Conservation (phyloP, 2,888 invertebrate species). For the Periphyllus acericola region DNA sequence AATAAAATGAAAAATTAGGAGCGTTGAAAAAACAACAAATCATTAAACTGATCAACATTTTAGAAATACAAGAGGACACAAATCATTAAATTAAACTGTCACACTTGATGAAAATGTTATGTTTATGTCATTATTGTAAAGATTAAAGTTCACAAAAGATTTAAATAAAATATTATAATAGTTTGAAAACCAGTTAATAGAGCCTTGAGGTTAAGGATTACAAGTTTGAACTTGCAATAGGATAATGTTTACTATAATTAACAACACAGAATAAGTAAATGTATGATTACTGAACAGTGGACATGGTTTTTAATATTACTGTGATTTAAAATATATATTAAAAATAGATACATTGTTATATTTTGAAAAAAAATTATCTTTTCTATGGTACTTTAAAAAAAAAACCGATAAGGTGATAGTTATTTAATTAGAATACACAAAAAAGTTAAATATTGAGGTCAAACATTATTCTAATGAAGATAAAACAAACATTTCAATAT, state of each 20-base stretch:
- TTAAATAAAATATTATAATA: background rate
- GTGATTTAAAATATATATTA: too few species aligned
- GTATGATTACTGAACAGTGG: background rate
- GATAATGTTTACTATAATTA: background rate
- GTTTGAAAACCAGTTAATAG: background rate
- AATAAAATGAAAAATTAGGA: background rate
- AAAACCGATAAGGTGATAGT: too few species aligned
- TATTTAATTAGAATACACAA: too few species aligned
- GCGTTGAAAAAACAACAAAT: background rate
- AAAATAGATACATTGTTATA: too few species aligned
- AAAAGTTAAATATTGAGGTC: background rate
- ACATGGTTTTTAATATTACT: too few species aligned
- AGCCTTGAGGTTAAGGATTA: background rate
- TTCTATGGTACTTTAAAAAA: too few species aligned
- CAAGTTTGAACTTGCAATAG: background rate
- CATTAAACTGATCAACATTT: background rate
- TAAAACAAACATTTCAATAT: background rate
- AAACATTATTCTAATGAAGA: background rate
- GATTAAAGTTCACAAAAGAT: conserved; percentile 7
- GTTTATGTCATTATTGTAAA: too few species aligned
- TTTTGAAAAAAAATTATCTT: too few species aligned
- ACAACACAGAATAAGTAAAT: background rate
- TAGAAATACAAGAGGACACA: background rate
- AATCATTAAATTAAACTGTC: background rate
- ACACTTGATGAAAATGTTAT: background rate